Evolutionary conservation across 2,888 invertebrate genomes (phyloP).

Genomic region (Chrysolina americana): DNA sequence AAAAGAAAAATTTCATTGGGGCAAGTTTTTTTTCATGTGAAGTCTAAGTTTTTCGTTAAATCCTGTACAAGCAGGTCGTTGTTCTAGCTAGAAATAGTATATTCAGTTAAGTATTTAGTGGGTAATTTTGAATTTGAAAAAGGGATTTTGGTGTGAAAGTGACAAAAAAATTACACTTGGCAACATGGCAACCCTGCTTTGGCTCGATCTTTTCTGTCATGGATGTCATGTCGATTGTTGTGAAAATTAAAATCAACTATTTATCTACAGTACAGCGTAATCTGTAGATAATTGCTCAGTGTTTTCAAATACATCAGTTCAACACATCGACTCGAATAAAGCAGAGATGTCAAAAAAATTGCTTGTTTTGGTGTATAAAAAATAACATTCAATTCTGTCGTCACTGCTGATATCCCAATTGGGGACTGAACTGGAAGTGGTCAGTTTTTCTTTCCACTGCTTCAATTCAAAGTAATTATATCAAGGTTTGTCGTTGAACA

Average conservation of each 20-base stretch:
- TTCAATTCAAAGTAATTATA: conserved; percentile 24
- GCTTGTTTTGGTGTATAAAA: not conserved
- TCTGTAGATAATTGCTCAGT: not conserved
- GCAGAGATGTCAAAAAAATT: not conserved
- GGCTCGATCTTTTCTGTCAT: not conserved
- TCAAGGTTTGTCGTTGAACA: conserved; percentile 2
- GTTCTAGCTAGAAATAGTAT: too few species aligned
- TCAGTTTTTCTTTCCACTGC: too few species aligned
- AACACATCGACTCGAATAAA: not conserved
- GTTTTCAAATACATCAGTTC: not conserved
- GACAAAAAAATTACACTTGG: too few species aligned
- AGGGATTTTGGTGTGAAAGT: too few species aligned
- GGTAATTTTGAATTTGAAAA: too few species aligned
- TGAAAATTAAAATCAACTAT: not conserved
- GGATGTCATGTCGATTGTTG: conserved; percentile 4
- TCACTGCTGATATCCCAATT: not conserved
- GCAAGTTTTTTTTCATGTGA: too few species aligned
- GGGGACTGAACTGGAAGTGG: too few species aligned
- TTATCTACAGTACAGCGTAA: not conserved
- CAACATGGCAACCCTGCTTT: not conserved
- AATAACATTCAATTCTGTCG: not conserved
- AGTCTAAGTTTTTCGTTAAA: too few species aligned
- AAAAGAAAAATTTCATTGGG: too few species aligned
- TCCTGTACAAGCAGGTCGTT: too few species aligned
- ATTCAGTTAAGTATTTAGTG: too few species aligned